Evolutionary conservation across 2,888 invertebrate species (phyloP).

Genomic region (Apamea sordens): DNA sequence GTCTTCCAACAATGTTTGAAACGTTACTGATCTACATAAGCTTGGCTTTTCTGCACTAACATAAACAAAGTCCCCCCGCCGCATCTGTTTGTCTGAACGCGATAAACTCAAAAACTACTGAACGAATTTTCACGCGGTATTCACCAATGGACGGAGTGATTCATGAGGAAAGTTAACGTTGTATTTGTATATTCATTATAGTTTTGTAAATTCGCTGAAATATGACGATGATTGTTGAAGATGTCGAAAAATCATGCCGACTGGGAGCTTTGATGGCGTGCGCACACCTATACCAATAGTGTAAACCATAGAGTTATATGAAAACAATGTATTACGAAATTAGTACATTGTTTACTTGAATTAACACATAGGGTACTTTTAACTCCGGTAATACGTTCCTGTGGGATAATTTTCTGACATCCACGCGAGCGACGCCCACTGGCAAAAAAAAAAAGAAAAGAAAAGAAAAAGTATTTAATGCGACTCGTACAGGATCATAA

Average conservation of each 20-base stretch:
- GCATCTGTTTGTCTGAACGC: not conserved
- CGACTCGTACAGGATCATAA: no score
- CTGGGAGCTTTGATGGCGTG: not conserved
- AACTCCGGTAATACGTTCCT: not conserved
- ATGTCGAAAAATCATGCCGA: not conserved
- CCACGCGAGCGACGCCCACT: not conserved
- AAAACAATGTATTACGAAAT: no score
- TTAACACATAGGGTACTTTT: not conserved
- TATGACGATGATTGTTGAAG: not conserved
- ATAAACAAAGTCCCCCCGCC: not conserved
- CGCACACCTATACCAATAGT: no score
- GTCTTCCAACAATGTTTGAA: slow-evolving; percentile 58
- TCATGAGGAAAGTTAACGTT: no score
- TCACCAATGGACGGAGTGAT: not conserved
- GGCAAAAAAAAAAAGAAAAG: no score
- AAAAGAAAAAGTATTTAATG: no score
- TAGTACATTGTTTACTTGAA: not conserved
- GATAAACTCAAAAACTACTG: not conserved
- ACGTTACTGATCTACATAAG: not conserved
- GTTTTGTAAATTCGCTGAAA: not conserved
- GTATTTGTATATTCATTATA: no score
- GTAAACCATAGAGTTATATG: no score
- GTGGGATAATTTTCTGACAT: not conserved
- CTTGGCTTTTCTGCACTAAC: not conserved
- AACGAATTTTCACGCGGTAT: not conserved